Percentiles rank a stretch among this genome's conserved stretches.
Conservation (phyloP, 2,113 vertebrate genomes). For the Percina caprodes region DNA sequence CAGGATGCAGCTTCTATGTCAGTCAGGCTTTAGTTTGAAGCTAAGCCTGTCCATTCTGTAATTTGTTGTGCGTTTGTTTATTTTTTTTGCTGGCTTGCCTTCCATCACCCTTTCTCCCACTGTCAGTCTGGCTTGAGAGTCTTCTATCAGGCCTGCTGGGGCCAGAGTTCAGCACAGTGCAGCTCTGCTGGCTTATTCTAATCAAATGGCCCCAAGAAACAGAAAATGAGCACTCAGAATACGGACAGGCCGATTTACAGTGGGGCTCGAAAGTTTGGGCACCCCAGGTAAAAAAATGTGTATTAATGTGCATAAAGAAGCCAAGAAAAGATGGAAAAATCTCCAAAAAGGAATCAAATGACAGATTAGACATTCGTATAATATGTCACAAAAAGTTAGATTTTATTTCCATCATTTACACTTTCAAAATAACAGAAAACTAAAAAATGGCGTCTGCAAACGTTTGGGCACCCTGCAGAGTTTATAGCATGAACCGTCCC, state of each 20-base stretch:
- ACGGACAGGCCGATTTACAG: conserved; percentile 52
- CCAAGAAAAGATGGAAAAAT: no score
- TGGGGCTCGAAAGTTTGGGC: no score
- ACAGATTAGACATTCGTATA: no score
- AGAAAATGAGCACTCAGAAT: conserved; percentile 42
- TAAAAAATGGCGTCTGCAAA: no score
- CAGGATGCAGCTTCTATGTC: conserved; percentile 28
- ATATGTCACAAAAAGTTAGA: no score
- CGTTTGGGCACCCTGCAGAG: no score
- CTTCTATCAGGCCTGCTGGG: conserved; percentile 33
- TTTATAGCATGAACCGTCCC: no score
- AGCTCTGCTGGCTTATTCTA: conserved; percentile 56
- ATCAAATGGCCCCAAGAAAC: conserved; percentile 60
- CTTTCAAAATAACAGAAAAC: no score
- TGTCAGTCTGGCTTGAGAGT: conserved; percentile 53
- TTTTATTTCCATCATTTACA: no score
- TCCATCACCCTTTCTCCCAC: conserved; percentile 18
- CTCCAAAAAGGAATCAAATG: no score
- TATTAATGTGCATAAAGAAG: no score
- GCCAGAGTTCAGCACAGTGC: conserved; percentile 31
- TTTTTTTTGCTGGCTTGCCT: conserved; percentile 45
- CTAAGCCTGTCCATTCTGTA: conserved; percentile 55
- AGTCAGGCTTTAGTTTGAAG: conserved; percentile 67
- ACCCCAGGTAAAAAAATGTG: no score
- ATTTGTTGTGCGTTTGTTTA: conserved; percentile 63